Conservation (phyloP, 2,888 invertebrate species). For the Drosophila mulleri region DNA sequence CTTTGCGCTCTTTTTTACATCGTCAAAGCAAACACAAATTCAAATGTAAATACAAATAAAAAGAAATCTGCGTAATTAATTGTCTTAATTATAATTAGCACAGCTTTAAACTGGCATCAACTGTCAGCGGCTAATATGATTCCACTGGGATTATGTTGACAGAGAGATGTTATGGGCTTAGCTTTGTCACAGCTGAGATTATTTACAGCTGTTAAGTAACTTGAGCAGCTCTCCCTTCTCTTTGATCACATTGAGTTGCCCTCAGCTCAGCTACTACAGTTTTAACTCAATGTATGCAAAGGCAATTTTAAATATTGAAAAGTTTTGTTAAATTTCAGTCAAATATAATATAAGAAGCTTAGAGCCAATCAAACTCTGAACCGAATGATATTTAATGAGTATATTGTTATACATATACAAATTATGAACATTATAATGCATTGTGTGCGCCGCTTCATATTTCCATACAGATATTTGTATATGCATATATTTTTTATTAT, state of each 20-base stretch:
- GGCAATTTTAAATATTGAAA: no score
- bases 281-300: no score
- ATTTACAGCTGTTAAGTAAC: neutral
- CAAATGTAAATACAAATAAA: slow-evolving; percentile 5
- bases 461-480: neutral
- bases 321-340: neutral
- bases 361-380: neutral
- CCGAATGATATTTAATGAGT: slow-evolving; percentile 3
- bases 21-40: slow-evolving; percentile 7
- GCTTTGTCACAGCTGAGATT: neutral
- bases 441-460: neutral
- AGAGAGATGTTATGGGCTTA: neutral
- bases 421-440: neutral
- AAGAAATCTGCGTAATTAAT: neutral
- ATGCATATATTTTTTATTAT: slow-evolving; percentile 9
- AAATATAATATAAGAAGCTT: neutral
- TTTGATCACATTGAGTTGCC: no score
- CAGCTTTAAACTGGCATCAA: neutral
- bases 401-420: slow-evolving; percentile 9
- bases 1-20: slow-evolving; percentile 17
- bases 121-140: neutral
- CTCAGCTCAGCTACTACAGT: no score
- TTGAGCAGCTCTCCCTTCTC: neutral
- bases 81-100: slow-evolving; percentile 5
- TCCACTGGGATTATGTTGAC: neutral